Evolutionary conservation across 2,113 vertebrate species (phyloP), one percentile per base, ranked within the genome.

Genomic region (Salvelinus namaycush): DNA sequence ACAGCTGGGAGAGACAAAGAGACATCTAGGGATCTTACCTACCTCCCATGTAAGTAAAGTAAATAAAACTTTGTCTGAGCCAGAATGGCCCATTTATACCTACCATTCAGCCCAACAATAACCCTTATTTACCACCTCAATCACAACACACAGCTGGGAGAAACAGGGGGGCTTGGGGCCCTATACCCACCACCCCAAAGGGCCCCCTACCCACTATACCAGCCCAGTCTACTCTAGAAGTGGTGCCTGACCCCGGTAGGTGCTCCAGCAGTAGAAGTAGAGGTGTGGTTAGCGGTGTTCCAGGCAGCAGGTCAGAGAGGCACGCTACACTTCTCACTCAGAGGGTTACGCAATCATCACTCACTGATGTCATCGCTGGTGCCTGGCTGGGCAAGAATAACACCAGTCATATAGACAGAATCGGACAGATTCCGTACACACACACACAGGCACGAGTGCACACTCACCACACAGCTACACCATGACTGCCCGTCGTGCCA

Each of bases 361-460:
- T 67, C 85, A 83, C 84, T 86, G 83, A 84, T 44, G 89, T 90
- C 85, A 85, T 78, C 44, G 60, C 71, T 12, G 12, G 34, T 75
- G 68, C 78, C 79, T 64, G 9, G 39, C 39, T 44, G 64, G 67
- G 67, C 39, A 71, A 1, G 16, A 72, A 78, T 65, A 76, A 75
- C 44, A 77, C 31, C 78, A 24, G 14, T 29, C 60, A 27, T 44
- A 44, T 6, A 34, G 16, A 51, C 44, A 6, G 73, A 66, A 66
- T 51, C 64, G 16, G 16, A 57, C 54, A 57, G 3, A 20, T 57
- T 57, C 16, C 16, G 54, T 6, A 16, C 65, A 31, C 65, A 66
- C 64, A 65, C 24, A 66, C 64, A 66, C 5, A 6, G 2, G 2
- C 65, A 31, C 26, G 5, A 24, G 13, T 26, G 12, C 26, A 13